phyloP scores from a whole-genome alignment of 2,888 invertebrate species.

The Nomada fabriciana region DNA sequence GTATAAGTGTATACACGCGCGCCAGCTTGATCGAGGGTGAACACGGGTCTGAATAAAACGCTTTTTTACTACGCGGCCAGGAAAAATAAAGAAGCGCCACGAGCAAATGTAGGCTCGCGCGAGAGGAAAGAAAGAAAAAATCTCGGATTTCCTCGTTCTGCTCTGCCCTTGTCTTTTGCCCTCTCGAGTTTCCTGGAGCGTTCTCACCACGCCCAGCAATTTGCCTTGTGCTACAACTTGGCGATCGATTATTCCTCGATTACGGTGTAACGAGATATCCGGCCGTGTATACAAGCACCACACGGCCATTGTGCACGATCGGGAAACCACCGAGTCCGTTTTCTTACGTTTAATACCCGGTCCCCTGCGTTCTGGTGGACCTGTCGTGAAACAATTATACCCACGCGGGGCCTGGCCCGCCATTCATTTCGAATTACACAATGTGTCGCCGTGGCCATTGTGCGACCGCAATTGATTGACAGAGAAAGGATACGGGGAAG shows the following conservation, averaged over 20 bases:
- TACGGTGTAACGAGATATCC: slow-evolving; percentile 79
- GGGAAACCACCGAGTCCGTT: slow-evolving; percentile 20
- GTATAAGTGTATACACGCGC: slow-evolving; percentile 1
- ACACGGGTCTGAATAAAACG: slow-evolving; percentile 43
- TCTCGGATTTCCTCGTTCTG: slow-evolving; percentile 76
- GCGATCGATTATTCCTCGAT: slow-evolving; percentile 78
- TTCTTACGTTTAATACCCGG: slow-evolving; percentile 38
- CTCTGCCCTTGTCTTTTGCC: slow-evolving; percentile 64
- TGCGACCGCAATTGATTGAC: slow-evolving; percentile 58
- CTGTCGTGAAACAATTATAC: slow-evolving; percentile 61
- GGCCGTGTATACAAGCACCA: slow-evolving; percentile 21
- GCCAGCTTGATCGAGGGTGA: slow-evolving; percentile 43
- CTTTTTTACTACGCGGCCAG: slow-evolving; percentile 37
- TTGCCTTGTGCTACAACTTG: slow-evolving; percentile 75
- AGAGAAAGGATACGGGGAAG: slow-evolving; percentile 66
- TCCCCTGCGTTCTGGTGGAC: slow-evolving; percentile 6
- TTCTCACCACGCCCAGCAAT: slow-evolving; percentile 76
- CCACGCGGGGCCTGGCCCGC: slow-evolving; percentile 10
- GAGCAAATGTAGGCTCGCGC: slow-evolving; percentile 7
- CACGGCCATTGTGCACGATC: slow-evolving; percentile 41
- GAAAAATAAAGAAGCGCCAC: slow-evolving; percentile 45
- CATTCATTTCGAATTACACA: slow-evolving; percentile 70
- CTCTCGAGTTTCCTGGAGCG: slow-evolving; percentile 76
- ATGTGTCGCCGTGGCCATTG: slow-evolving; percentile 67
- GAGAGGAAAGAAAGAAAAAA: slow-evolving; percentile 73